Base-by-base conservation (phyloP, 1,140 invertebrate species). In the Lineus longissimus region DNA sequence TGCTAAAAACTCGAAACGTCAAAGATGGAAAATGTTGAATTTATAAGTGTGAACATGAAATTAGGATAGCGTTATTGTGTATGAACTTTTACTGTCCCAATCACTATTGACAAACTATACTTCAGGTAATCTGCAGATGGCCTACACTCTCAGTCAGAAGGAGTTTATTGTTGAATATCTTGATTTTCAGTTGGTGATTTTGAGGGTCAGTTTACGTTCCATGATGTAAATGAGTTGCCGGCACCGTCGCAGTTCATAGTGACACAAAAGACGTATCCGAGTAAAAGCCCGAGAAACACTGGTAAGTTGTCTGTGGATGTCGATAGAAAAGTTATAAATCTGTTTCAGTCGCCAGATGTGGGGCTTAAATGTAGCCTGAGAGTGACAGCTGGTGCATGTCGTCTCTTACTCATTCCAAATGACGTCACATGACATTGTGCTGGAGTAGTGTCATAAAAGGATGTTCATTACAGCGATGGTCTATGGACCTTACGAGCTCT, bases 191-290 rank as follows among this genome's bases (percentile, higher is more conserved):
- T 51, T 51, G 47, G n/a, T 23, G 47, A 51, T 51, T 51, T 51
- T n/a, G 47, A 51, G 25, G 9, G 6, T 4, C 47, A 27, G 47
- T 51, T 51, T n/a, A 7, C n/a, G 9, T 51, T 51, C 47, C 47
- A 51, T 51, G 47, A 51, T 27, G 6, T 51, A 27, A 51, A 51
- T n/a, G 47, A 51, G 25, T 51, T 51, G n/a, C 47, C 47, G 6
- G 6, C 47, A 7, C 47, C 47, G n/a, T 9, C 6, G 6, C 6
- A 4, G 9, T 51, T 23, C 25, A 19, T 9, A 4, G 4, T 7
- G 9, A 51, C n/a, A 23, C 47, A 19, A n/a, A 51, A 51, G 25
- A 19, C n/a, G 9, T 51, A 51, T n/a, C 47, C 47, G 6, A 51
- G 47, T 51, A 51, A 51, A 51, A 51, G n/a, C n/a, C n/a, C 19